phyloP scores from a whole-genome alignment of 1,140 invertebrate genomes.

The Eueides isabella region DNA sequence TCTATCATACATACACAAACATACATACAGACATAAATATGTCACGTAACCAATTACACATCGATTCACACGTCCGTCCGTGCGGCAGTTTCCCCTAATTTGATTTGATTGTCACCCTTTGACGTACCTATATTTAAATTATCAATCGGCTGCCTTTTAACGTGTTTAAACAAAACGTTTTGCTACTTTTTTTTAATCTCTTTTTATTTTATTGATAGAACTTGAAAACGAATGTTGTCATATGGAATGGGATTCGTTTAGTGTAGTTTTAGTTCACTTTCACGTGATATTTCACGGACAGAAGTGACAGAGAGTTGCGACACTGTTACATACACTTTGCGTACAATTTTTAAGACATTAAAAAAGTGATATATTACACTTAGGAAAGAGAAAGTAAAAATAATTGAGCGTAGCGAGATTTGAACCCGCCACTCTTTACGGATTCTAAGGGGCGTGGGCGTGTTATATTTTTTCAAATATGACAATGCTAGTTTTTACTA shows the following conservation, averaged over 20 bases:
- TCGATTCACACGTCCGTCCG: conserved; percentile 54
- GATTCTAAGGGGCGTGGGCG: too few relatives aligned
- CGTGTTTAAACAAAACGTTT: conserved; percentile 18
- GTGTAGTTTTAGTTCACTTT: neutral
- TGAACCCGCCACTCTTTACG: too few relatives aligned
- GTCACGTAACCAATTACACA: conserved; percentile 48
- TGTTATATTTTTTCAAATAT: too few relatives aligned
- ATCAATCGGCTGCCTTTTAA: conserved; percentile 33
- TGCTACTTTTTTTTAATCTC: conserved; percentile 1
- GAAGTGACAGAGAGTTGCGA: too few relatives aligned
- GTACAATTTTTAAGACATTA: too few relatives aligned
- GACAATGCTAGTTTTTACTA: too few relatives aligned
- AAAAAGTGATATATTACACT: too few relatives aligned
- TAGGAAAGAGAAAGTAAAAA: too few relatives aligned
- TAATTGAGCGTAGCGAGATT: too few relatives aligned
- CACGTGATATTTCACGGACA: too few relatives aligned
- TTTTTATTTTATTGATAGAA: neutral
- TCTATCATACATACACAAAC: neutral
- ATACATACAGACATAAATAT: neutral
- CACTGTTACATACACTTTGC: too few relatives aligned
- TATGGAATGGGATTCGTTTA: neutral
- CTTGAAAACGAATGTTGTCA: neutral
- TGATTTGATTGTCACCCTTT: conserved; percentile 69
- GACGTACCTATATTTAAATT: conserved; percentile 63
- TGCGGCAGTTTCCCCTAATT: conserved; percentile 62